Percentiles rank a stretch among this genome's conserved stretches.
These are phyloP conservation scores for Apoda limacodes DNA, from an alignment of 2,888 invertebrate genomes.

Conservation along the genomic window DNA sequence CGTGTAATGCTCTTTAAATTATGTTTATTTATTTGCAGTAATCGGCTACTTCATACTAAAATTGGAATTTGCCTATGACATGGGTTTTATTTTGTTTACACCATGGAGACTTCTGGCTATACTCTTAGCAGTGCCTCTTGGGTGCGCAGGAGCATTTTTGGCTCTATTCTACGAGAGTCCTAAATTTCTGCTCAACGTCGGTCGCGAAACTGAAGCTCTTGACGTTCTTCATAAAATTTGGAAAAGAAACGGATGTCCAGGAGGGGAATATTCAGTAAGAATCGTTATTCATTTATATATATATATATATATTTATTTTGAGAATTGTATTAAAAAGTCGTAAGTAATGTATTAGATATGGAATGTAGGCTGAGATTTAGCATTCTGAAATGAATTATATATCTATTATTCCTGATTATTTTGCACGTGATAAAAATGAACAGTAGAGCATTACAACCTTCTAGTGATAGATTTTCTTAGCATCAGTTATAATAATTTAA, in stretches of 20 bases:
- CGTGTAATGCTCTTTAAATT: too few species aligned
- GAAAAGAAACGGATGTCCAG: slow-evolving; percentile 50
- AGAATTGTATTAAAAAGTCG: too few species aligned
- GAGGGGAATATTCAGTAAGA: slow-evolving; percentile 24
- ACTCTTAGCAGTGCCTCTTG: slow-evolving; percentile 61
- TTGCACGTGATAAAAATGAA: too few species aligned
- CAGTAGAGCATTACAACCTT: too few species aligned
- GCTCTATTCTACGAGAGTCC: slow-evolving; percentile 77
- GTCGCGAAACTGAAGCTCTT: slow-evolving; percentile 70
- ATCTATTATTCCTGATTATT: too few species aligned
- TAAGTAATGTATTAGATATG: too few species aligned
- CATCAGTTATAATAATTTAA: too few species aligned
- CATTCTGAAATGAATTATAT: too few species aligned
- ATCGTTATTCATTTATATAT: too few species aligned
- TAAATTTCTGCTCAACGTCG: slow-evolving; percentile 74
- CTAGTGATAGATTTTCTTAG: too few species aligned
- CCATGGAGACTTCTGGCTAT: slow-evolving; percentile 39
- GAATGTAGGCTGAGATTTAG: too few species aligned
- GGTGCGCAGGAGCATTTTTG: slow-evolving; percentile 65
- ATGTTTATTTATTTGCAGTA: too few species aligned
- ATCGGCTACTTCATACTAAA: slow-evolving; percentile 28
- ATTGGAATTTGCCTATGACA: slow-evolving; percentile 25
- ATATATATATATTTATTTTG: slow-evolving; percentile 9
- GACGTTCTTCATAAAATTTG: slow-evolving; percentile 69
- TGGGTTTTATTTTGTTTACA: slow-evolving; percentile 28